phyloP scores from a whole-genome alignment of 2,888 invertebrate species.

The Eupithecia centaureata region DNA sequence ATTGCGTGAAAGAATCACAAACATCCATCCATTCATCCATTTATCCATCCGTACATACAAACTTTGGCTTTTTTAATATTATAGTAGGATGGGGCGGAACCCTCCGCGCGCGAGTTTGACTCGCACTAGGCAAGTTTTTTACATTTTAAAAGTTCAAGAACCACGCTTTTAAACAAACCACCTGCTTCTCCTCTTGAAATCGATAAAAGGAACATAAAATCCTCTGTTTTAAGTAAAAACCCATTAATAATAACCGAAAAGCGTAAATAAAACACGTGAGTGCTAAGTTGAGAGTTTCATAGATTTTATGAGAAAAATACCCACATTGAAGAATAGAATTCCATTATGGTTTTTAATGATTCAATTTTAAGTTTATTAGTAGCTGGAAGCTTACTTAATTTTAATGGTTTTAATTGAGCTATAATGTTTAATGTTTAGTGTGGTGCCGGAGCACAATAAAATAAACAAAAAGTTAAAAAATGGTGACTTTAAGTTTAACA shows the following conservation, averaged over 20 bases:
- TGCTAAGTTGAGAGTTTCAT: conserved; percentile 39
- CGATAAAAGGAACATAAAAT: conserved; percentile 61
- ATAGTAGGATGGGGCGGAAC: too few species aligned
- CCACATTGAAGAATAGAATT: conserved; percentile 44
- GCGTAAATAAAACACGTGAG: conserved; percentile 56
- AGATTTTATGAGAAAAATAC: conserved; percentile 42
- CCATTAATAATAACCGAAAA: conserved; percentile 70
- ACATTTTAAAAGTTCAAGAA: conserved; percentile 34
- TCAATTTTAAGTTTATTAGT: conserved; percentile 41
- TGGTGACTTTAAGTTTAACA: conserved; percentile 35
- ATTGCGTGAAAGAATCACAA: too few species aligned
- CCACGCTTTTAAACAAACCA: conserved; percentile 54
- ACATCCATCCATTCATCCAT: too few species aligned
- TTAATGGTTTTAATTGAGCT: conserved; percentile 48
- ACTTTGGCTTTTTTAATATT: too few species aligned
- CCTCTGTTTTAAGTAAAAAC: conserved; percentile 65
- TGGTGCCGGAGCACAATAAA: conserved; percentile 42
- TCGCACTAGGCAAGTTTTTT: too few species aligned
- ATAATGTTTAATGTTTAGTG: conserved; percentile 49
- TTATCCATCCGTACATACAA: too few species aligned
- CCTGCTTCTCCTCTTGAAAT: conserved; percentile 52
- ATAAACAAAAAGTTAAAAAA: conserved; percentile 34
- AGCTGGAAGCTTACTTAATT: conserved; percentile 47
- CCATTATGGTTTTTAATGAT: conserved; percentile 39
- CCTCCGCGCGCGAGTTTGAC: too few species aligned